phyloP scores from a whole-genome alignment of 2,888 invertebrate species.

The Tipula vernalis region DNA sequence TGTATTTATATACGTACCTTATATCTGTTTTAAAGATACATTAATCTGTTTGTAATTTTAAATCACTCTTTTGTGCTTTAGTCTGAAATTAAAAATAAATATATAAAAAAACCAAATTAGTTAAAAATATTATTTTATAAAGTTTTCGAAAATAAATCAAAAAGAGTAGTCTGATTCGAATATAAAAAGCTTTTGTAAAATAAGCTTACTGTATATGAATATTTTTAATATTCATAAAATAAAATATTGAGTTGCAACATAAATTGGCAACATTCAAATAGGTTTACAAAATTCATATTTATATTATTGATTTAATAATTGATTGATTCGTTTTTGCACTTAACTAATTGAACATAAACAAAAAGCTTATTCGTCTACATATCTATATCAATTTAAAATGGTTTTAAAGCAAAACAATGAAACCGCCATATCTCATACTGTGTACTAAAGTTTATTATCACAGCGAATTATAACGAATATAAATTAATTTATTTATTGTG shows the following conservation, averaged over 20 bases:
- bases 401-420: neutral
- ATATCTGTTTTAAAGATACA: neutral
- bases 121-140: neutral
- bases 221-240: neutral
- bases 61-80: neutral
- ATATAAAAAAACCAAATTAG: neutral
- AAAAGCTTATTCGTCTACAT: neutral
- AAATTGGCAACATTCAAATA: neutral
- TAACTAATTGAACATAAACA: neutral
- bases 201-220: neutral
- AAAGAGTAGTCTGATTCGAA: neutral
- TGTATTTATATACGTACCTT: neutral
- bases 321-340: neutral
- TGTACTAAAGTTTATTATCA: neutral
- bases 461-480: neutral
- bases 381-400: neutral
- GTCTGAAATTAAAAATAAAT: neutral
- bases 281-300: neutral
- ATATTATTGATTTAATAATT: neutral
- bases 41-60: neutral
- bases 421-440: no score
- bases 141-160: neutral
- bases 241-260: neutral
- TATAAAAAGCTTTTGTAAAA: neutral
- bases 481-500: neutral